Conservation (phyloP, 2,888 invertebrate species). For the Apamea crenata region DNA sequence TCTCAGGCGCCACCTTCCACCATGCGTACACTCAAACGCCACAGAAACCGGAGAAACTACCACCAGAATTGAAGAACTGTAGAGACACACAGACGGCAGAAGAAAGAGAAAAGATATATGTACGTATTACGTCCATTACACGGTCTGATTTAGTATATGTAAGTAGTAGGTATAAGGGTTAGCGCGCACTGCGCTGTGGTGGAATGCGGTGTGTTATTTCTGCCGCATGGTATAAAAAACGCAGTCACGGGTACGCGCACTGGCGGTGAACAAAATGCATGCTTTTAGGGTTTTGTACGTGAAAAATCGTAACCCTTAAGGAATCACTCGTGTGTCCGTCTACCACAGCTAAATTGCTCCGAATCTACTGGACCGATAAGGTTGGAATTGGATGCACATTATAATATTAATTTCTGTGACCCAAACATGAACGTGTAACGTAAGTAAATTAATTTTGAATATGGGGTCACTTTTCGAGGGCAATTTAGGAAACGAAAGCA, state of each 20-base stretch:
- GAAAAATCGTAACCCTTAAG: neutral
- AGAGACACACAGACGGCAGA: slow-evolving; percentile 93
- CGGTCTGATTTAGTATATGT: neutral
- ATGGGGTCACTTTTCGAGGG: neutral
- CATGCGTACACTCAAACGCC: slow-evolving; percentile 96
- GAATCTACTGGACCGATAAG: no score
- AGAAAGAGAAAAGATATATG: slow-evolving; percentile 87
- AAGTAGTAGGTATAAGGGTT: neutral
- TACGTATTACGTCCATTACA: slow-evolving; percentile 69
- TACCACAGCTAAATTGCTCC: neutral
- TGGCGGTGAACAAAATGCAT: neutral
- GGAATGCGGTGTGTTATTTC: neutral
- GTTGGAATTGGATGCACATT: neutral
- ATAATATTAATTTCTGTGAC: neutral
- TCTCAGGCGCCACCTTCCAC: slow-evolving; percentile 92
- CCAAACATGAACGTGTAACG: neutral
- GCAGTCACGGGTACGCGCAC: neutral
- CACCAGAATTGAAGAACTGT: slow-evolving; percentile 88
- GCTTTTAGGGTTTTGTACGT: neutral
- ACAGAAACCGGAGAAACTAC: slow-evolving; percentile 89
- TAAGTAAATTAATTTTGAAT: neutral
- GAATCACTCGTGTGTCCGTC: neutral
- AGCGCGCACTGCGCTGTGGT: neutral
- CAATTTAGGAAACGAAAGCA: neutral
- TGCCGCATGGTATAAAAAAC: neutral